phyloP scores from a whole-genome alignment of 2,888 invertebrate species.

The Drosophila parthenogenetica region DNA sequence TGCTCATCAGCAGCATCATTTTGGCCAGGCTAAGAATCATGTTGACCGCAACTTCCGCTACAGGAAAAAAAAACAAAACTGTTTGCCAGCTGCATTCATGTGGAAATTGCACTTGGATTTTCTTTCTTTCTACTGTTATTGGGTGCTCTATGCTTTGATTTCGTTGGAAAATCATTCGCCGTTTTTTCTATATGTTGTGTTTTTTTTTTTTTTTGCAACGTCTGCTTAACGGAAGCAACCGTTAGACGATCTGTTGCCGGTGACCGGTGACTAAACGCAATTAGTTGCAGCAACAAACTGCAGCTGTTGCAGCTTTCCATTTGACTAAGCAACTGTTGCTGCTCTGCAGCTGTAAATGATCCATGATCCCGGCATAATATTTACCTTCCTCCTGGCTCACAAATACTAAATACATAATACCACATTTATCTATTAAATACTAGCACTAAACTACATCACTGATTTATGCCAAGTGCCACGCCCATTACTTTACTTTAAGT shows the following conservation, averaged over 20 bases:
- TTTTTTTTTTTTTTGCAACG: slow-evolving; percentile 39
- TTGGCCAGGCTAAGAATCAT: slow-evolving; percentile 16
- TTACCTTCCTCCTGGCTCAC: slow-evolving; percentile 24
- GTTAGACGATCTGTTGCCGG: slow-evolving; percentile 71
- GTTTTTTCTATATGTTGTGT: no score
- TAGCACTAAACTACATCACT: slow-evolving; percentile 1
- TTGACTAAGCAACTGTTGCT: slow-evolving; percentile 56
- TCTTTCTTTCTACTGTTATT: slow-evolving; percentile 48
- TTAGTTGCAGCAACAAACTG: slow-evolving; percentile 78
- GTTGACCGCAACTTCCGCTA: slow-evolving; percentile 59
- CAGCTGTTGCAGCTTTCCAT: slow-evolving; percentile 70
- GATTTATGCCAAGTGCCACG: slow-evolving; percentile 8
- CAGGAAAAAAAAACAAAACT: background rate
- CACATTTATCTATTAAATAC: slow-evolving; percentile 5
- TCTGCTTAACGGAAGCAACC: slow-evolving; percentile 76
- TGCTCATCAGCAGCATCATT: slow-evolving; percentile 34
- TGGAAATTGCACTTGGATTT: slow-evolving; percentile 42
- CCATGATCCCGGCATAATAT: slow-evolving; percentile 57
- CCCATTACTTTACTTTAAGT: slow-evolving; percentile 13
- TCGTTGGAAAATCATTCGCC: slow-evolving; percentile 62
- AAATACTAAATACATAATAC: slow-evolving; percentile 15
- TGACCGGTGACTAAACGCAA: slow-evolving; percentile 73
- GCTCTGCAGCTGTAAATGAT: slow-evolving; percentile 55
- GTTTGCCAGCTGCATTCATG: slow-evolving; percentile 57
- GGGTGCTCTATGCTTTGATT: slow-evolving; percentile 73